These are phyloP conservation scores for Pseudeuparius sepicola DNA, from an alignment of 2,888 invertebrate genomes.

Conservation along the genomic window DNA sequence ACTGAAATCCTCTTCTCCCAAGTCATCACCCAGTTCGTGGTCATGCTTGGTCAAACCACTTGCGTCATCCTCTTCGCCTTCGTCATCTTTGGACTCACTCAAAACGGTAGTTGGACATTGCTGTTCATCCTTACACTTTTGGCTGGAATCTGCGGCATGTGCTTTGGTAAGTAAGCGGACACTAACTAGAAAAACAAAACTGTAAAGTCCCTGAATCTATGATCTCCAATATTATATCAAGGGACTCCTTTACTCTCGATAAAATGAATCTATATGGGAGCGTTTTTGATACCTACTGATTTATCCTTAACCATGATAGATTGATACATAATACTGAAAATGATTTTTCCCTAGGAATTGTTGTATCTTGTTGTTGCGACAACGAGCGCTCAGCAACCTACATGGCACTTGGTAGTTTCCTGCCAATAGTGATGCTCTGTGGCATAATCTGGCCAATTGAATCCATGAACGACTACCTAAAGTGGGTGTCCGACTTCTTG, in stretches of 20 bases:
- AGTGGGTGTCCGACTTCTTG: constrained; percentile 56
- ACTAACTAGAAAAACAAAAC: no score
- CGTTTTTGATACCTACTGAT: no score
- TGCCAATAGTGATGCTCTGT: constrained; percentile 77
- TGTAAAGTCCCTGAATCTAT: no score
- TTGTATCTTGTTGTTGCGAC: constrained; percentile 69
- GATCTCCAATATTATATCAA: not conserved
- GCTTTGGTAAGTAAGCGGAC: constrained; percentile 53
- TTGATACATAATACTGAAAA: no score
- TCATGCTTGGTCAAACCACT: constrained; percentile 74
- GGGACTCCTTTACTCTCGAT: no score
- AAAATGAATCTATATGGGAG: no score
- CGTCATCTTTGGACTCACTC: constrained; percentile 65
- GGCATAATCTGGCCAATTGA: constrained; percentile 94
- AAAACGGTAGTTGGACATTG: constrained; percentile 63
- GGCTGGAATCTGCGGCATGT: constrained; percentile 89
- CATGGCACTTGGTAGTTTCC: constrained; percentile 73
- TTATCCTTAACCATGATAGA: no score
- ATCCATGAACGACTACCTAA: constrained; percentile 74
- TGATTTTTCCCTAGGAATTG: no score
- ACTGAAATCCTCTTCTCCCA: constrained; percentile 82
- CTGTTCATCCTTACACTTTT: constrained; percentile 67
- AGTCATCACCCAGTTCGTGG: constrained; percentile 76
- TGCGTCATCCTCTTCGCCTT: constrained; percentile 73
- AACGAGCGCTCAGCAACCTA: constrained; percentile 79